Conservation (phyloP, 2,113 vertebrate species). For the Antennarius striatus region DNA sequence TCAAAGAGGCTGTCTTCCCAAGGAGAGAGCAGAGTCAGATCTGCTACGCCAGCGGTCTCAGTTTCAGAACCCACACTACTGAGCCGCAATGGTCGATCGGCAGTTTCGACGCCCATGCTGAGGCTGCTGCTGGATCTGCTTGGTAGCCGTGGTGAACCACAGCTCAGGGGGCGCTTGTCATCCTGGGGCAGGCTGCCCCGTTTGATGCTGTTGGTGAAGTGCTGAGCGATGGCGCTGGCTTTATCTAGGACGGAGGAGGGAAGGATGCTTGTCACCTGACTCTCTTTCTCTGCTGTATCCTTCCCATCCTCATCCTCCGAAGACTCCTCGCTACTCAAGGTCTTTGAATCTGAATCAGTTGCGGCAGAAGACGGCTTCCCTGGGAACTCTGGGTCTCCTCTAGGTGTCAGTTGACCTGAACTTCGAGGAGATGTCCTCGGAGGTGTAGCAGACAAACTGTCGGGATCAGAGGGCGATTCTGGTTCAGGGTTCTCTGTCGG, state of each 20-base stretch:
- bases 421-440: conserved; percentile 18
- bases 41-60: conserved; percentile 21
- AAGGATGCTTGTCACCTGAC: conserved; percentile 79
- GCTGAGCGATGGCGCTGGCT: conserved; percentile 87
- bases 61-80: conserved; percentile 34
- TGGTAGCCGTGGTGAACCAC: conserved; percentile 64
- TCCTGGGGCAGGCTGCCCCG: conserved; percentile 79
- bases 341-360: conserved; percentile 74
- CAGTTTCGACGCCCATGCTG: conserved; percentile 73
- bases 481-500: conserved; percentile 9
- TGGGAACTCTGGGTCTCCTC: not conserved
- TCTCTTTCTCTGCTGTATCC: conserved; percentile 25
- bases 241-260: conserved; percentile 89
- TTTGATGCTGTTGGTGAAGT: conserved; percentile 78
- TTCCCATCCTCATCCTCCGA: conserved; percentile 81
- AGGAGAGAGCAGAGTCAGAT: conserved; percentile 55
- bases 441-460: not conserved
- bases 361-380: conserved; percentile 10
- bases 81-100: conserved; percentile 42
- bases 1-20: conserved; percentile 62
- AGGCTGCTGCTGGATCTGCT: conserved; percentile 79
- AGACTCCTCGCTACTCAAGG: conserved; percentile 84
- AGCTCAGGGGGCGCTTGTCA: conserved; percentile 66
- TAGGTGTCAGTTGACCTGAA: conserved; percentile 10
- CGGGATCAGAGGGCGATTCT: not conserved